These are phyloP conservation scores for Trachythela sp. DNA, from an alignment of 64 coral and sea anemone genomes.

Conservation along the genomic window DNA sequence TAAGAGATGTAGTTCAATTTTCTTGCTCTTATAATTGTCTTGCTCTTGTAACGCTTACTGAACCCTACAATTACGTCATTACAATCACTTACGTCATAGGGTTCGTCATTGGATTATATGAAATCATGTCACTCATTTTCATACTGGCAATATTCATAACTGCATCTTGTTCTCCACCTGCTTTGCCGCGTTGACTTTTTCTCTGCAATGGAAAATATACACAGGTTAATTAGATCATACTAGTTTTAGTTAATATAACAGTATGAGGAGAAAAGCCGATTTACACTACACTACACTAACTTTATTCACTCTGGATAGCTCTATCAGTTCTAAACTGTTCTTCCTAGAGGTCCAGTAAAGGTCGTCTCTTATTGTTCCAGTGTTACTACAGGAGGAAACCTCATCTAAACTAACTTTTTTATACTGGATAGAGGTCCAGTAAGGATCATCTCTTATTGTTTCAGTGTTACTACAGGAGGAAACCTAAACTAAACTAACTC, in stretches of 20 bases:
- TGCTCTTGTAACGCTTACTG: too few species aligned
- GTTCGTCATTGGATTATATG: neutral
- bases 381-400: too few species aligned
- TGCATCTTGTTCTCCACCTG: neutral
- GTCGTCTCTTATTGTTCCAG: too few species aligned
- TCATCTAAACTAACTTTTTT: too few species aligned
- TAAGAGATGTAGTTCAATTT: too few species aligned
- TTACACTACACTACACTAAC: neutral
- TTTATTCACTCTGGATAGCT: neutral
- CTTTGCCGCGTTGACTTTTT: neutral
- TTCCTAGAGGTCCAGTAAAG: too few species aligned
- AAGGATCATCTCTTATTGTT: too few species aligned
- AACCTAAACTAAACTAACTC: neutral
- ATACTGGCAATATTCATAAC: neutral
- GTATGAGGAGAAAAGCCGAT: neutral
- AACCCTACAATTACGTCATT: neutral
- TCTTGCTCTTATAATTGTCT: too few species aligned
- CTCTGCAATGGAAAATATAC: neutral
- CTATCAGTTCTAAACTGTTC: neutral
- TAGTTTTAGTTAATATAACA: neutral
- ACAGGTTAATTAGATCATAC: neutral
- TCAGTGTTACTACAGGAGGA: too few species aligned
- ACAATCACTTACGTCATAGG: constrained; percentile 10
- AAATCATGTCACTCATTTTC: neutral
- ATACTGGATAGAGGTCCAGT: too few species aligned